A percentile compares a stretch with the other conserved stretches of the same genome.
phyloP scores from a whole-genome alignment of 2,888 invertebrate species.

The Mimumesa dahlbomi region DNA sequence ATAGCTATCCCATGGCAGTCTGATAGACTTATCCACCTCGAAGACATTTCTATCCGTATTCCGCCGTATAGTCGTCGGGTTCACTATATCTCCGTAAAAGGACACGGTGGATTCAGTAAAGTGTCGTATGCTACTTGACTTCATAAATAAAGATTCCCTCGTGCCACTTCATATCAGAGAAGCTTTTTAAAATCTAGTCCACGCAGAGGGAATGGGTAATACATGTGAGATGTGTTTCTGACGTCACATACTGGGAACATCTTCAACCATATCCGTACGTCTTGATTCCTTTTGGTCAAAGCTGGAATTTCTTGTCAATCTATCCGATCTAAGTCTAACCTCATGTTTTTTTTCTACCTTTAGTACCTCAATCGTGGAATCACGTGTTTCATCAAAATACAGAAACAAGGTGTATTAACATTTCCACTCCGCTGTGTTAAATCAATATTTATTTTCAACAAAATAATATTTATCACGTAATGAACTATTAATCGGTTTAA shows the following conservation, averaged over 20 bases:
- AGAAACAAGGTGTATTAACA: no score
- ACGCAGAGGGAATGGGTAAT: slow-evolving; percentile 72
- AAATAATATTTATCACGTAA: no score
- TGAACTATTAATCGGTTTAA: no score
- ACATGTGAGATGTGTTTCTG: slow-evolving; percentile 41
- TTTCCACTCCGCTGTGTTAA: no score
- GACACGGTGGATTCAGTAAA: slow-evolving; percentile 56
- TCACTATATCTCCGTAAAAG: slow-evolving; percentile 37
- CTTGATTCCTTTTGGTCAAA: slow-evolving; percentile 37
- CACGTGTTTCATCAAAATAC: no score
- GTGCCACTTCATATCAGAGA: slow-evolving; percentile 57
- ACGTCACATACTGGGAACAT: slow-evolving; percentile 23
- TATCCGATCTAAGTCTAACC: no score
- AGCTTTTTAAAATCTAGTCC: slow-evolving; percentile 69
- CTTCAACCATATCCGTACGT: slow-evolving; percentile 18
- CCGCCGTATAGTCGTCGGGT: slow-evolving; percentile 5
- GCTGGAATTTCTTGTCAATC: not conserved
- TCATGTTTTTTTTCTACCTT: no score
- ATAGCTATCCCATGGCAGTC: slow-evolving; percentile 9
- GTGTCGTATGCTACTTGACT: slow-evolving; percentile 61
- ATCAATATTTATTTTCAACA: no score
- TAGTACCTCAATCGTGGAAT: no score
- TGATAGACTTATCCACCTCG: slow-evolving; percentile 26
- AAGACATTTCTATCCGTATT: slow-evolving; percentile 6
- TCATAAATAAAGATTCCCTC: slow-evolving; percentile 73